A percentile compares a stretch with the other conserved stretches of the same genome.
Evolutionary conservation across 2,113 vertebrate genomes (phyloP).

Genomic region (Montifringilla adamsi): DNA sequence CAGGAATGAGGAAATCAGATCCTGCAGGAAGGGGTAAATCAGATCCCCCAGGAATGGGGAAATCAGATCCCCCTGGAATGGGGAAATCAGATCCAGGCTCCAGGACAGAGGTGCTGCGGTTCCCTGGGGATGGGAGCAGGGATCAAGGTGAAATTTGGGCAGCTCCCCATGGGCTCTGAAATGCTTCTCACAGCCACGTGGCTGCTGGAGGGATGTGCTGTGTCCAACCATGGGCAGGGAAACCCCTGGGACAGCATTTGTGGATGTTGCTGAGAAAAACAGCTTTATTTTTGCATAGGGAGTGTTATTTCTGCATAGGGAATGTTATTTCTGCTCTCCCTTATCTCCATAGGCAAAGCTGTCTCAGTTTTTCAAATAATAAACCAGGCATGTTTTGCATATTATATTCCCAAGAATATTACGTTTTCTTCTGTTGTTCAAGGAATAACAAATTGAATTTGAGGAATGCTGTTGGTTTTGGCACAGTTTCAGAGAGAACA

Average conservation of each 20-base stretch:
- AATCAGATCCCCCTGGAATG: no score
- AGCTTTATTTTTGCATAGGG: background rate
- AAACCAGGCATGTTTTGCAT: background rate
- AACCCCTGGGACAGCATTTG: background rate
- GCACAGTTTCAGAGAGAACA: background rate
- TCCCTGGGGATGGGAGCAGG: background rate
- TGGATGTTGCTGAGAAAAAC: background rate
- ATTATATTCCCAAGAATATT: background rate
- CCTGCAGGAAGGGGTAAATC: no score
- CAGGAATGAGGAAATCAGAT: no score
- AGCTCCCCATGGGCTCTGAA: background rate
- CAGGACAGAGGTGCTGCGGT: background rate
- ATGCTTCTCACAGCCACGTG: background rate
- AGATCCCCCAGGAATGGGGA: no score
- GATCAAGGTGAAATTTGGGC: background rate
- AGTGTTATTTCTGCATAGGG: background rate
- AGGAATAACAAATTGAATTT: background rate
- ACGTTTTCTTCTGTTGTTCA: background rate
- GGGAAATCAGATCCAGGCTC: background rate
- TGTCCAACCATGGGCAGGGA: background rate
- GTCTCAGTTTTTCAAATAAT: background rate
- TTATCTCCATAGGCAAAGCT: background rate
- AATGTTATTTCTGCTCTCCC: background rate
- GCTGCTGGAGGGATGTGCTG: fast-evolving
- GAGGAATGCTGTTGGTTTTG: background rate